Conservation (phyloP, 2,113 vertebrate genomes). For the Rhabdornis inornatus region DNA sequence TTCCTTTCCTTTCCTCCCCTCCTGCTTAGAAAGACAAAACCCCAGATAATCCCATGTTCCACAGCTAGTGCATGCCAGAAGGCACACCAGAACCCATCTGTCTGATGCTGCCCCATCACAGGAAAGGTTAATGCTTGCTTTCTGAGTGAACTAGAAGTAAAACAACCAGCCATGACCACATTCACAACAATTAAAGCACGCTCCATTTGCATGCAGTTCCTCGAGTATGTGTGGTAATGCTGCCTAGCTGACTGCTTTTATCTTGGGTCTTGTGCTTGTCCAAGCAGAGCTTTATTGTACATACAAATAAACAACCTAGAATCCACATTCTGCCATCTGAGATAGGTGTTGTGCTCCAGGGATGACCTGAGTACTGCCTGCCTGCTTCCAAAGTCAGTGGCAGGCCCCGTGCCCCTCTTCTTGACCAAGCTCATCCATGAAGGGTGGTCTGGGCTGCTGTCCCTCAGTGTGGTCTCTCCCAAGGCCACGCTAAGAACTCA, state of each 20-base stretch:
- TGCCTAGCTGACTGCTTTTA: not conserved
- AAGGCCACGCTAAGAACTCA: not conserved
- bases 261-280: not conserved
- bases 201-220: not conserved
- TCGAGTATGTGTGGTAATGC: not conserved
- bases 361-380: not conserved
- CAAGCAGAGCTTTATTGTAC: not conserved
- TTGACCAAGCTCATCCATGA: not conserved
- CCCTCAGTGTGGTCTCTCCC: not conserved
- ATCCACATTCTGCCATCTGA: not conserved
- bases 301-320: not conserved
- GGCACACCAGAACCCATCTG: not conserved
- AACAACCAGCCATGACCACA: not conserved
- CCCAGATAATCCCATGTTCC: slow-evolving; percentile 1
- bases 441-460: not conserved
- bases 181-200: not conserved
- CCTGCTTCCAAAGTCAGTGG: not conserved
- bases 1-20: not conserved
- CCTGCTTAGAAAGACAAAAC: not conserved
- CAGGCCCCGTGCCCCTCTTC: not conserved
- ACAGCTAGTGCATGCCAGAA: not conserved
- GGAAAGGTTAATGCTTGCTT: not conserved
- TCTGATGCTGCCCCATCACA: not conserved
- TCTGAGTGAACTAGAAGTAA: not conserved
- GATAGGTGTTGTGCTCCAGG: not conserved